Evolutionary conservation across 2,113 vertebrate species (phyloP), one percentile per base, ranked within the genome.

Genomic region (Pholis gunnellus): DNA sequence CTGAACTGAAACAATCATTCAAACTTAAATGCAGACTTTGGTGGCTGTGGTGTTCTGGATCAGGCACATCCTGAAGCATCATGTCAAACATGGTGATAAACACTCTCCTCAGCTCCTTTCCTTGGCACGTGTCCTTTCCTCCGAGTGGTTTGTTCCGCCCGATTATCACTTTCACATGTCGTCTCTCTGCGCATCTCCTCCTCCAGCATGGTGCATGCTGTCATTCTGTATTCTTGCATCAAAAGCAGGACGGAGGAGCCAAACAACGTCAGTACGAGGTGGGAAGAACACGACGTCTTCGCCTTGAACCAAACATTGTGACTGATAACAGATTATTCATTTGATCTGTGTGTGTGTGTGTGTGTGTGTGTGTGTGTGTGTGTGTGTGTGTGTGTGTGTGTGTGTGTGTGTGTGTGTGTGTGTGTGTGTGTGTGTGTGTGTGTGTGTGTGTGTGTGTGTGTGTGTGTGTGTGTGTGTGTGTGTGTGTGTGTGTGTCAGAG

Each of bases 91-190:
- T 72, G 38, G 29, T 56, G 18, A 82, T 36, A 7, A 88, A 60
- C 63, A 65, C 59, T 77, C 4, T 83, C 52, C 74, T 42, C 69
- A 54, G 36, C 78, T 78, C 65, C 38, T 60, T 75, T 59, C 18
- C 44, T 80, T 82, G 78, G 79, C 77, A 83, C 17, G 0, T 79
- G 29, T 79, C 52, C 25, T 50, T 84, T 71, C 11, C 46, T 69
- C 14, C 0, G 34, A n/a, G 27, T 25, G 64, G 46, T 71, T 77
- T n/a, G 4, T 70, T 68, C 2, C n/a, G 38, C 66, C 48, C 34
- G 50, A 76, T 59, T 40, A 67, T 69, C 72, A 46, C 42, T 40
- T 54, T 74, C 46, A 52, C 11, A 18, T 34, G 14, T 25, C 38
- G 22, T 60, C 34, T 67, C 29, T 36, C 38, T 38, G 9, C 44